Conservation (phyloP, 2,888 invertebrate species). For the Entomobrya proxima region DNA sequence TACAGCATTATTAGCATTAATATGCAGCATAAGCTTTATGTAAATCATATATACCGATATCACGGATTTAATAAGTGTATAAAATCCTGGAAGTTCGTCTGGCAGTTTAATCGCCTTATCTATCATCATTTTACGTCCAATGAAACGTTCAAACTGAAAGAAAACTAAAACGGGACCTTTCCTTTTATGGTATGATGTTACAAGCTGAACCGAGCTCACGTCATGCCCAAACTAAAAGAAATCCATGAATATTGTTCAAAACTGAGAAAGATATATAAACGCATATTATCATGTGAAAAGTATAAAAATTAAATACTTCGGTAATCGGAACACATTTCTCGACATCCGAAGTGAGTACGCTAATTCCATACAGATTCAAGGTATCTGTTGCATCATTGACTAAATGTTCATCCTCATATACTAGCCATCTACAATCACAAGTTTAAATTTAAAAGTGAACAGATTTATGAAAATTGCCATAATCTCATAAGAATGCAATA, state of each 20-base stretch:
- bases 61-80: background rate
- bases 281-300: no score
- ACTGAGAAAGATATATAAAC: no score
- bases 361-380: background rate
- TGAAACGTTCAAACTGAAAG: background rate
- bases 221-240: background rate
- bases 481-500: background rate
- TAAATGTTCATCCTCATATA: background rate
- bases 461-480: no score
- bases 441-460: no score
- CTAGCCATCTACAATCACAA: constrained; percentile 8
- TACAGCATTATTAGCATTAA: no score
- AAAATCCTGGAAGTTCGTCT: background rate
- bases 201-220: background rate
- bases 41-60: background rate
- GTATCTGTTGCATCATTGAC: background rate
- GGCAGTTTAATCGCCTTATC: background rate
- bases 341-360: background rate
- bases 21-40: background rate
- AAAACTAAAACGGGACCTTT: background rate
- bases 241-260: no score
- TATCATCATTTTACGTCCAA: background rate
- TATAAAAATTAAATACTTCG: background rate
- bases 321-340: background rate
- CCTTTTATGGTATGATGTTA: background rate